Evolutionary conservation across 2,888 invertebrate species (phyloP), one percentile per base, ranked within the genome.

Genomic region (Drosophila eohydei): DNA sequence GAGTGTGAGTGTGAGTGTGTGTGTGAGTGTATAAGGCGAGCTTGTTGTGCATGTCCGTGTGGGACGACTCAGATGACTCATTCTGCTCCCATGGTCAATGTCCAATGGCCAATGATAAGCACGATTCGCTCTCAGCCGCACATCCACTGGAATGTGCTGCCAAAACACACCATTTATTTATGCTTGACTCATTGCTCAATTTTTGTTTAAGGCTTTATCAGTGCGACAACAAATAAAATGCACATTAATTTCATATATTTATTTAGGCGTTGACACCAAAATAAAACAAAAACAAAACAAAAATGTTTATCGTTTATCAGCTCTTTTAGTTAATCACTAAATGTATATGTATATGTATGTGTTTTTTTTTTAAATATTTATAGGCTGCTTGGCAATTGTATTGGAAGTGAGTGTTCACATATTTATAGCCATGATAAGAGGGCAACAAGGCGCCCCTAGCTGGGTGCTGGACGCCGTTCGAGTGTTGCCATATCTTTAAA

Each of bases 401-500:
- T 74, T 82, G 59, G 55, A 26, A 50, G 52, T 71, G 82, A 73
- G 50, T 57, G 58, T 48, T 43, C 41, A 36, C 26, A 78, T 62
- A 88, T 84, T 81, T 84, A 87, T 81, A 85, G 83, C 16, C 48
- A 32, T 62, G 82, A 88, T 88, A 88, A 81, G 61, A 36, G 62
- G 38, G 46, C 40, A 30, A 57, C 38, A 61, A 36, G 44, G 44
- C 48, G 41, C 50, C 66, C 65, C 50, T 63, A 58, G 44, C 54
- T 16, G 43, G 21, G 9, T 34, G 51, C 28, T 51, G 46, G 44
- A 12, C 38, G 56, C 26, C 44, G 44, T 36, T 21, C 38, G 50
- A 78, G 54, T 57, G 68, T 12, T 48, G 43, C 38, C 60, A 59
- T 76, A 78, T 76, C 66, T 58, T 32, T 8, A 36, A 52, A 36